Evolutionary conservation across 2,797 vertebrate species (phyloP), one percentile per base, ranked within the genome.

Genomic region (Clarias pachynema): DNA sequence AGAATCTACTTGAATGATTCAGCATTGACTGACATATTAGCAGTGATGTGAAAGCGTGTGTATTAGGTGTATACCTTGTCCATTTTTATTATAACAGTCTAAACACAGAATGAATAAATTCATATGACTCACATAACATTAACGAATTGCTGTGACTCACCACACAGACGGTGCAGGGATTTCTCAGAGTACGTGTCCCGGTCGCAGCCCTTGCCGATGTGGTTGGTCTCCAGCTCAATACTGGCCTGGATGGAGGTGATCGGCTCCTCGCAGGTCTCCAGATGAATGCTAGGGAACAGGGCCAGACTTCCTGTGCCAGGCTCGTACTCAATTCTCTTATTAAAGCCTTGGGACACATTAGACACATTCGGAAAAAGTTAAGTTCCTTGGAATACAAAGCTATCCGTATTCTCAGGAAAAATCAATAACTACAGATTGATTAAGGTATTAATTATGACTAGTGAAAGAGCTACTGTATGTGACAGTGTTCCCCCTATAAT

Each of bases 141-240:
- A 80, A 80, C 9, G 14, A 80, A 31, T 66, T 37, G 70, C 37
- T 22, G 49, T 0, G 87, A 88, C 91, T 93, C 92, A 99, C 98
- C 98, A 0, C 98, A 99, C n/a, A 99, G 96, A 86, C 96, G 96
- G 93, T 99, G 98, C 40, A 99, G 95, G 7, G 98, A 98, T 91
- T 98, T 99, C 94, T 99, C 98, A 0, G 98, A 99, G 92, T 99
- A 99, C 2, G 98, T 99, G 88, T 99, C 98, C 59, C 98, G 94
- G 75, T 99, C 98, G 0, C 98, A 99, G 89, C 98, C 98, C 91
- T 99, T 99, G 73, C 98, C 98, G 3, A 99, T 99, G 85, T 99
- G 98, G 90, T 93, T 97, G 80, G 98, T 99, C 94, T 99, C 98
- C 26, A 99, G 94, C 85, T 98, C 97, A 82, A 99, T 93, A 0